Evolutionary conservation across 2,113 vertebrate species (phyloP), one percentile per base, ranked within the genome.

Genomic region (Misgurnus mizolepis): DNA sequence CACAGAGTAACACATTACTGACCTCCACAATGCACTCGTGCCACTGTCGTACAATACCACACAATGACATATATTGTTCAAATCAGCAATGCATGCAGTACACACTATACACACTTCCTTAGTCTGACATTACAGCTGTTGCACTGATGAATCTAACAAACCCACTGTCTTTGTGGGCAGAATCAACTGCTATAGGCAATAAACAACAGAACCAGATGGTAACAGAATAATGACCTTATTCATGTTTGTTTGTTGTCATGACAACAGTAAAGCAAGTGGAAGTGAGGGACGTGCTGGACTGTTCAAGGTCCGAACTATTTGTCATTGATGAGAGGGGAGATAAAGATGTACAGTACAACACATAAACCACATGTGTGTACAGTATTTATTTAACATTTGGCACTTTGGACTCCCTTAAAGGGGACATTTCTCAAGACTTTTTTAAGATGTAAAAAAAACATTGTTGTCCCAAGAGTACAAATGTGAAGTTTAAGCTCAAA

Each of bases 311-410:
- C 45, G 5, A 8, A 41, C 5, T 22, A 22, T 47, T 18, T 67
- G 43, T 67, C 66, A 67, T 41, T 47, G 34, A 41, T 18, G 17
- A 72, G 56, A 64, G 40, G 27, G 45, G 39, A 43, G 34, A 58
- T n/a, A 53, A 41, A 5, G 40, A 27, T 53, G 61, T 27, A 49
- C 60, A 69, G 66, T 27, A 49, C 60, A 69, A 53, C 77, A 50
- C 50, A 67, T 9, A 6, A 34, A 17, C 17, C 5, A 5, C n/a
- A 47, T 40, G n/a, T 64, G 45, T 34, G 27, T 1, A 34, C 27
- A 34, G 27, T 34, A 34, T 34, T 34, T 34, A 34, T 34, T 34
- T 3, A 34, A 34, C 27, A 34, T 2, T 2, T 34, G 27, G 27
- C 27, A 34, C 27, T 34, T 34, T 34, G 27, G 27, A 34, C 27